Evolutionary conservation across 1,140 invertebrate genomes (phyloP).

Genomic region (Parasteatoda tepidariorum): DNA sequence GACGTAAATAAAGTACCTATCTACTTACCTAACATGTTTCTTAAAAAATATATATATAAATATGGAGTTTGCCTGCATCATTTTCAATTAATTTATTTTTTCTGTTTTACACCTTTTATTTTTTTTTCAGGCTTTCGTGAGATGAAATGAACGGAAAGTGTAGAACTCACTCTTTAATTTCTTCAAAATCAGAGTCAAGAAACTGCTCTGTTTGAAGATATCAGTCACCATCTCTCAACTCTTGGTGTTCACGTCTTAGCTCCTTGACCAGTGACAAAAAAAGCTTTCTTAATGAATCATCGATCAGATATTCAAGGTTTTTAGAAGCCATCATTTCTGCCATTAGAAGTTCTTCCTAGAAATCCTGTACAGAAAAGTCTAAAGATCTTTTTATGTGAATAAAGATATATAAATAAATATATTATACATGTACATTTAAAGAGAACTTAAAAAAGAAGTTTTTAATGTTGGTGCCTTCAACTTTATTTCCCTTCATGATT

Average conservation of each 20-base stretch:
- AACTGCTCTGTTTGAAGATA: too few species aligned
- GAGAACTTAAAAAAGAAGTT: conserved; percentile 33
- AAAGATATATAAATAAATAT: conserved; percentile 1
- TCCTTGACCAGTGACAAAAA: not conserved
- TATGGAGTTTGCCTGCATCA: too few species aligned
- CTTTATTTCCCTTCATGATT: conserved; percentile 36
- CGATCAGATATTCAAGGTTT: not conserved
- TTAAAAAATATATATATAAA: too few species aligned
- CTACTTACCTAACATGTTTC: too few species aligned
- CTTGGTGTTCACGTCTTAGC: not conserved
- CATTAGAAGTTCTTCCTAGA: conserved; percentile 24
- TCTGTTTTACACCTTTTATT: too few species aligned
- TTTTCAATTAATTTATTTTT: too few species aligned
- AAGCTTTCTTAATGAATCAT: not conserved
- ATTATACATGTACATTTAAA: not conserved
- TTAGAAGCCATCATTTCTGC: conserved; percentile 25
- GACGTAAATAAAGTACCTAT: too few species aligned
- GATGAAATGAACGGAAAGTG: too few species aligned
- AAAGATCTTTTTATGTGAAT: not conserved
- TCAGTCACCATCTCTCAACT: conserved; percentile 11
- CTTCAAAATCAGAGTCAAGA: too few species aligned
- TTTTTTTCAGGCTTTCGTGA: too few species aligned
- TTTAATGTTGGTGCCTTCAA: conserved; percentile 49
- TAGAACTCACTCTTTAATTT: too few species aligned
- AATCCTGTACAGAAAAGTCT: conserved; percentile 16